Base-by-base conservation (phyloP, 2,888 invertebrate genomes). In the Cosmopolites sordidus region DNA sequence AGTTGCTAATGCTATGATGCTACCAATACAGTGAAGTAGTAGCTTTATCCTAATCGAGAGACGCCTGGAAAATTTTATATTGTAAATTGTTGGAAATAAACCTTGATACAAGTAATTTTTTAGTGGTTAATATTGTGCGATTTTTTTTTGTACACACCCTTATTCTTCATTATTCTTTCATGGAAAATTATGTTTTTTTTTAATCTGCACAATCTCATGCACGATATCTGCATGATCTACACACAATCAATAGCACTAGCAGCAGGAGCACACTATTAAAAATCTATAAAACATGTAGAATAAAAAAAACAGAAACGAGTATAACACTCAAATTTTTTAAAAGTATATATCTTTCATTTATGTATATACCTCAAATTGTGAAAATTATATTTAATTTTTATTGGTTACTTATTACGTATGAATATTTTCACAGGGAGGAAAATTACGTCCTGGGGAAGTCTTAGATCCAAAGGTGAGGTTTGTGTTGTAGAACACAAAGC, bases 381-480 rank as follows among this genome's bases (percentile, higher is more conserved):
- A n/a, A n/a, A n/a, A n/a, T n/a, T n/a, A n/a, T n/a, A n/a, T n/a
- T n/a, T n/a, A n/a, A n/a, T n/a, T n/a, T n/a, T n/a, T n/a, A n/a
- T n/a, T 22, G 22, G 22, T 60, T 56, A 48, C 43, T 60, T 53
- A 60, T 49, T 48, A 51, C 51, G n/a, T n/a, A 58, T 60, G 48
- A 48, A 58, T 65, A 55, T 68, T 77, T 79, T 78, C 76, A 74
- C 82, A 83, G 83, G 81, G 79, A 78, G 82, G 82, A 78, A 83
- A 80, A 78, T 84, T 87, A 78, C 85, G 86, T 76, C 87, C 86
- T 73, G 87, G 86, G 77, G 86, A 87, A 79, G 82, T 87, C 72
- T 78, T 81, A 75, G 85, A 86, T 75, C 77, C 79, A 74, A 86
- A 86, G 86, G 86, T 86, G 83, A 82, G 81, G 79, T 79, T 80